phyloP scores from a whole-genome alignment of 2,888 invertebrate species.

The Tenodera sinensis region DNA sequence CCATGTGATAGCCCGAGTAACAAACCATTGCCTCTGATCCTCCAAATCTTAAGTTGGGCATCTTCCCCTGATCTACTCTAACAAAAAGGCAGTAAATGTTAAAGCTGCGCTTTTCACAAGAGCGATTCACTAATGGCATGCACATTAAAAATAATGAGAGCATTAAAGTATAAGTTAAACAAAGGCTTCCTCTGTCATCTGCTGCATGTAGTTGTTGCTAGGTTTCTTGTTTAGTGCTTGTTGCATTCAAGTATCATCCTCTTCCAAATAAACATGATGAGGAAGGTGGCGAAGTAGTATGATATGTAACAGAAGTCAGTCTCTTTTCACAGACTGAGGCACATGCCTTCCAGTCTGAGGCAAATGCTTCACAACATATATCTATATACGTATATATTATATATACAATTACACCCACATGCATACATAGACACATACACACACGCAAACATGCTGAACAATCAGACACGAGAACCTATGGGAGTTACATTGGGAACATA shows the following conservation, averaged over 20 bases:
- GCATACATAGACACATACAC: background rate
- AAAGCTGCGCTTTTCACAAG: background rate
- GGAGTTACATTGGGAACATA: background rate
- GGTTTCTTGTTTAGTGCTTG: background rate
- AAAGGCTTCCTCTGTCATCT: background rate
- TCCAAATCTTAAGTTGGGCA: too few relatives aligned
- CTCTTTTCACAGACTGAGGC: background rate
- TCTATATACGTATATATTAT: background rate
- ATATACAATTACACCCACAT: background rate
- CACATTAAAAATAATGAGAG: background rate
- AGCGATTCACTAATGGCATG: background rate
- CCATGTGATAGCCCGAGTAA: too few relatives aligned
- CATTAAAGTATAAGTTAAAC: background rate
- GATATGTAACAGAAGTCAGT: background rate
- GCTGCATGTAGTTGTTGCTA: background rate
- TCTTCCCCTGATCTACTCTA: too few relatives aligned
- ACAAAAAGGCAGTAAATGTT: background rate
- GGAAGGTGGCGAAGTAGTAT: background rate
- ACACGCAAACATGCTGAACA: background rate
- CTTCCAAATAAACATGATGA: background rate
- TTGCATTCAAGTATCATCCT: background rate
- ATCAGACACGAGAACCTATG: background rate
- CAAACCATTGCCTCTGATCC: too few relatives aligned
- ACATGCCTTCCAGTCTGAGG: background rate
- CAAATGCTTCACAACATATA: background rate